These are phyloP conservation scores for Ameiurus melas DNA, from an alignment of 2,113 vertebrate species.

Conservation along the genomic window DNA sequence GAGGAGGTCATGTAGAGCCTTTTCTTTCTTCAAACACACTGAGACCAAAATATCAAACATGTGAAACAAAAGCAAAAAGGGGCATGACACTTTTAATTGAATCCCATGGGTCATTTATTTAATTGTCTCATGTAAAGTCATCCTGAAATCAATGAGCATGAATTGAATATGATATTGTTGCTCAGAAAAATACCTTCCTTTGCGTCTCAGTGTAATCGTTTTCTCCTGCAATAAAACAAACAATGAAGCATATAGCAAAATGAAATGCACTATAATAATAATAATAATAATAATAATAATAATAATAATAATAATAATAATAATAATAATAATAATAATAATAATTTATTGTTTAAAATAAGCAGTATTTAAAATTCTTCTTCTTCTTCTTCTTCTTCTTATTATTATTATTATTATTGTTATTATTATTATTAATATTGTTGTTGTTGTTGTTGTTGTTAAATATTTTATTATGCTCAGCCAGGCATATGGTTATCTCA, in stretches of 20 bases:
- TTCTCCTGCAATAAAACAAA: constrained; percentile 24
- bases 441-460: constrained; percentile 22
- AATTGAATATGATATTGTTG: constrained; percentile 63
- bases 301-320: background rate
- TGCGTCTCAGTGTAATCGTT: constrained; percentile 59
- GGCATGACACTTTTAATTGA: constrained; percentile 69
- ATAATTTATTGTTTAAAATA: background rate
- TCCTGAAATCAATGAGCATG: constrained; percentile 62
- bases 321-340: constrained; percentile 15
- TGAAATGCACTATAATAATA: background rate
- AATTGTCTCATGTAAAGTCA: constrained; percentile 69
- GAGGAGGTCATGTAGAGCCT: constrained; percentile 61
- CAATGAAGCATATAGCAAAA: background rate
- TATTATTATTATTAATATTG: constrained; percentile 34
- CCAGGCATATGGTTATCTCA: constrained; percentile 40
- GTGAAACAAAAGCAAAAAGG: constrained; percentile 60
- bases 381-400: background rate
- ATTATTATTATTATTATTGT: constrained; percentile 17
- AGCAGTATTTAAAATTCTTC: background rate
- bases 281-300: background rate
- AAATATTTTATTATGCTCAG: constrained; percentile 30
- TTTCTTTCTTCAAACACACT: constrained; percentile 69
- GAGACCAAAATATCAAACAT: constrained; percentile 61
- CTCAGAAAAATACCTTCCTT: constrained; percentile 59
- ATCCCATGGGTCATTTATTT: constrained; percentile 73